Base-by-base conservation (phyloP, 2,888 invertebrate genomes). In the Chrysolina oricalcia region DNA sequence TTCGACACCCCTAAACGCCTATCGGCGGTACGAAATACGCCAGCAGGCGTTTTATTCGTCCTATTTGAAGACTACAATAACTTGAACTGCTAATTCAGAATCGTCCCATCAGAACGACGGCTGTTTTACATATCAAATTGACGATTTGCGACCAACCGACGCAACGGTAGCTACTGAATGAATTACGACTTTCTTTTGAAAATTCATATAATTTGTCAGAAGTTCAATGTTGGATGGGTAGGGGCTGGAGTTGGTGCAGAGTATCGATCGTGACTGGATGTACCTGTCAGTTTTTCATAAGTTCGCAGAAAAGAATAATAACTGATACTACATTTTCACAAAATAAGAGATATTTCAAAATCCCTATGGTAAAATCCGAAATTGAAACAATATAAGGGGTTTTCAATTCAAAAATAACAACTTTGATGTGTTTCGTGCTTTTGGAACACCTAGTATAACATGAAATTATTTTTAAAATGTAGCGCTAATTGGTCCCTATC, bases 1-100 rank as follows among this genome's bases (percentile, higher is more conserved):
- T 80, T 80, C 81, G 80, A 85, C 86, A 85, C 86, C 86, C 86
- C 83, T 82, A 79, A 82, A 86, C 84, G 86, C 86, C 87, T 84
- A 81, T 82, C 82, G 86, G 85, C 84, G 85, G 85, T 82, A 62
- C 82, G 80, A 74, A 78, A 73, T 81, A 83, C 86, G 83, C 86
- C 87, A 81, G 83, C 84, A 80, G 87, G 86, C 86, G 86, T 84
- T 82, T 78, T 81, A 83, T 81, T 83, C 86, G 81, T 80, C 85
- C 85, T 81, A 81, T 80, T 78, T 77, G 80, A 81, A 74, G 78
- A 77, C 80, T 78, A 74, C 79, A 75, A 77, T 76, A 78, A 73
- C 72, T 74, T 66, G 77, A 74, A 79, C 79, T 76, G 79, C 80
- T 80, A 79, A 82, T 81, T 81, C 76, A 73, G 70, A 76, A 72